Conservation (phyloP, 2,113 vertebrate genomes). For the Pungitius pungitius region DNA sequence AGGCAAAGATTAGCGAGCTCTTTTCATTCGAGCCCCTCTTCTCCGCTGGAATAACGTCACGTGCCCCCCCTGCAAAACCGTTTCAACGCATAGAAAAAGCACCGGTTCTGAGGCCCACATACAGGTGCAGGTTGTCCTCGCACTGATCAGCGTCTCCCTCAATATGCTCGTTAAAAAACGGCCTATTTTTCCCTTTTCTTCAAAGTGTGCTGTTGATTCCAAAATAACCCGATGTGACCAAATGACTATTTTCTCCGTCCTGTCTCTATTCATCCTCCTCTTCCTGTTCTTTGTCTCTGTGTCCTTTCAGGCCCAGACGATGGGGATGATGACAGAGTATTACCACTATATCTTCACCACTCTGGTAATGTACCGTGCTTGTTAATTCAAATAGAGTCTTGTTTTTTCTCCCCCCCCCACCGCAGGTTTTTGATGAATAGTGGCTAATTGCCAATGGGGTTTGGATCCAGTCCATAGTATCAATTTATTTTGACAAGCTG, state of each 20-base stretch:
- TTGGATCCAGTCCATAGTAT: constrained; percentile 75
- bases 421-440: constrained; percentile 75
- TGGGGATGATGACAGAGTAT: constrained; percentile 99
- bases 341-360: constrained; percentile 99
- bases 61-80: constrained; percentile 35
- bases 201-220: constrained; percentile 40
- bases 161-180: constrained; percentile 47
- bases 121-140: constrained; percentile 21
- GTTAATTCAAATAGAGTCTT: constrained; percentile 72
- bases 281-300: constrained; percentile 33
- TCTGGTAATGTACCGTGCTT: constrained; percentile 89
- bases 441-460: constrained; percentile 75
- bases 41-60: constrained; percentile 31
- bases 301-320: constrained; percentile 92
- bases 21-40: constrained; percentile 65
- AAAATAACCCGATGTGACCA: constrained; percentile 44
- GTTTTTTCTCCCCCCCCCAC: constrained; percentile 69
- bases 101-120: constrained; percentile 32
- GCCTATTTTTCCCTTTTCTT: neutral
- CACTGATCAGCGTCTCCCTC: constrained; percentile 18
- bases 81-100: constrained; percentile 69
- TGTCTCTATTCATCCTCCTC: constrained; percentile 38
- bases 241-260: constrained; percentile 45
- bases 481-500: constrained; percentile 77
- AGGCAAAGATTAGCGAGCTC: constrained; percentile 59